phyloP scores from a whole-genome alignment of 2,797 vertebrate genomes.

The Halcyon leucocephala region DNA sequence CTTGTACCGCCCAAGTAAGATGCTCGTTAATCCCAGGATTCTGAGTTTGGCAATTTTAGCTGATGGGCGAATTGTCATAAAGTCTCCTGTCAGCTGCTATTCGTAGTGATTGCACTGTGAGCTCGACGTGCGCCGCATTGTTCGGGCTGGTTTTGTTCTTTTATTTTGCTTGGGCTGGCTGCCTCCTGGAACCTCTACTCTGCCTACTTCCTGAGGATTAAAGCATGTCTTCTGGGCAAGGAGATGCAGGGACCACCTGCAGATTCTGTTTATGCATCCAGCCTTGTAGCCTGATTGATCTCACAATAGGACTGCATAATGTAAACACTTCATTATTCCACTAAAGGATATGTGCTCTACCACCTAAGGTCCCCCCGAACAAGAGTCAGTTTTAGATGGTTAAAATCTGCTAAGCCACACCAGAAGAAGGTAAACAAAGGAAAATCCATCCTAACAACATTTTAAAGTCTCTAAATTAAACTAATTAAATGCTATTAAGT shows the following conservation, averaged over 20 bases:
- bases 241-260: conserved; percentile 84
- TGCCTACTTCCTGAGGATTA: conserved; percentile 76
- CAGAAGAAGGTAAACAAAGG: conserved; percentile 33
- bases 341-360: conserved; percentile 62
- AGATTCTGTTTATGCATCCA: conserved; percentile 86
- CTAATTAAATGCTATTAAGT: conserved; percentile 25
- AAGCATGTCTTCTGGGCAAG: conserved; percentile 72
- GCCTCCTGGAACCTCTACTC: conserved; percentile 44
- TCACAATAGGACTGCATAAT: conserved; percentile 72
- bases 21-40: conserved; percentile 59
- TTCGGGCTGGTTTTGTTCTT: conserved; percentile 67
- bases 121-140: conserved; percentile 53
- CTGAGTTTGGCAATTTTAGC: conserved; percentile 64
- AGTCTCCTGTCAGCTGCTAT: conserved; percentile 75
- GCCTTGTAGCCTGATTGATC: conserved; percentile 66
- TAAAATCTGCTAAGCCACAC: conserved; percentile 47
- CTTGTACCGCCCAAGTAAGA: background rate
- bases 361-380: conserved; percentile 58
- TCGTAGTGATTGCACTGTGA: conserved; percentile 54
- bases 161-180: conserved; percentile 61
- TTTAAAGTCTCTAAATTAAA: conserved; percentile 18
- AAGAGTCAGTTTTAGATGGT: conserved; percentile 48
- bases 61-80: conserved; percentile 80
- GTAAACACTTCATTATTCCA: conserved; percentile 78
- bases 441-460: conserved; percentile 1